Base-by-base conservation (phyloP, 2,888 invertebrate genomes). In the Aleiodes alternator region DNA sequence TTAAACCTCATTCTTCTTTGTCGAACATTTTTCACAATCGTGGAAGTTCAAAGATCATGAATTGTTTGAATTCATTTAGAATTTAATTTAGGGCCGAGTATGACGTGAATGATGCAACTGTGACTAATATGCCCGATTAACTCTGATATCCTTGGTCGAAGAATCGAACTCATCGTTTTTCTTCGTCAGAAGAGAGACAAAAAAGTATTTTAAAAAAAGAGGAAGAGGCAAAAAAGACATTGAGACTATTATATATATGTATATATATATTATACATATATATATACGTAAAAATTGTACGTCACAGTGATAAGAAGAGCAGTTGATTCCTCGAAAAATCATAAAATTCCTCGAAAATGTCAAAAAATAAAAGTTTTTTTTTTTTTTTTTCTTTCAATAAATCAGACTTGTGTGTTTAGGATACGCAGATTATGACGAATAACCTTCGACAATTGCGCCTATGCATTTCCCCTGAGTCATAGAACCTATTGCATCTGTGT, bases 381-480 rank as follows among this genome's bases (percentile, higher is more conserved):
- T 4, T 29, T 23, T 8, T 29, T 5, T 23, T 23, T 23, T 29
- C 12, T 16, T 4, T 11, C 9, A 57, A n/a, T 57, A 31, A 31
- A 12, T 11, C n/a, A 11, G 57, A 29, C 5, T 23, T 23, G 3
- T 5, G 4, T 57, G 38, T 34, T 38, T 43, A 48, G 48, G 64
- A 11, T 16, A 43, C 23, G 11, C n/a, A 14, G 48, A 64, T 14
- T 38, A 43, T 48, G 53, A 43, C 55, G 29, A 73, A 72, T 31
- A 50, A 56, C 29, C 74, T 70, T 74, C 59, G 59, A 43, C 34
- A 57, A 23, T 68, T 72, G 50, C 82, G 84, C 80, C 81, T 82
- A 82, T 81, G 83, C 81, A 76, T 83, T 85, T 83, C 75, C 80
- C 79, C 83, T 85, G 87, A 87, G 85, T 87, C 86, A 87, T 85